phyloP scores from a whole-genome alignment of 2,797 vertebrate species.

The Melanogrammus aeglefinus region DNA sequence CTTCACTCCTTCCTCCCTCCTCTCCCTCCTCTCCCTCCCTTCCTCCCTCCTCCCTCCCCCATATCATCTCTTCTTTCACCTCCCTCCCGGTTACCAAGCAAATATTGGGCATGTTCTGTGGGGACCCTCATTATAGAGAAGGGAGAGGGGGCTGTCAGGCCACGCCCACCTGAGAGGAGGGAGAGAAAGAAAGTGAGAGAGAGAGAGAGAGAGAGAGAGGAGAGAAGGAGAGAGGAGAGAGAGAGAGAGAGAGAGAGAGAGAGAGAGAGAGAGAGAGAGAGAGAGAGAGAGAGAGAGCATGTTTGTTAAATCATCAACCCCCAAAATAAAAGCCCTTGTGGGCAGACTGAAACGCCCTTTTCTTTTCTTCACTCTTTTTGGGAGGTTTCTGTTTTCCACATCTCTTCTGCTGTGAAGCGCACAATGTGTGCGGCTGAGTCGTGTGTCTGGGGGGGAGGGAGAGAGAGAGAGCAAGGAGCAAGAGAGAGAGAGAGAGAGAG shows the following conservation, averaged over 20 bases:
- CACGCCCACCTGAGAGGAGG: constrained; percentile 68
- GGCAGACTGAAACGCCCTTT: constrained; percentile 41
- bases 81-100: constrained; percentile 71
- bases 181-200: neutral
- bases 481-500: too few relatives aligned
- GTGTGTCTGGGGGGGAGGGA: constrained; percentile 45
- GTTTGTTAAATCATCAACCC: constrained; percentile 80
- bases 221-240: too few relatives aligned
- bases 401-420: constrained; percentile 12
- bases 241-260: neutral
- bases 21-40: constrained; percentile 19
- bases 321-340: constrained; percentile 76
- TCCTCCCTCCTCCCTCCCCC: constrained; percentile 14
- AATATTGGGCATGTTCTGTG: constrained; percentile 71
- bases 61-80: constrained; percentile 39
- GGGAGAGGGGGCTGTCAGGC: constrained; percentile 31
- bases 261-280: neutral
- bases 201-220: neutral
- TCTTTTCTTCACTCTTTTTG: constrained; percentile 2
- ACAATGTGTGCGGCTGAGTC: constrained; percentile 45
- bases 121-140: constrained; percentile 71
- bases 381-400: too few relatives aligned
- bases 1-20: constrained; percentile 16
- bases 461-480: constrained; percentile 23
- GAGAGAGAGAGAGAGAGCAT: constrained; percentile 31